Base-by-base conservation (phyloP, 2,888 invertebrate species). In the Spisula subtruncata region DNA sequence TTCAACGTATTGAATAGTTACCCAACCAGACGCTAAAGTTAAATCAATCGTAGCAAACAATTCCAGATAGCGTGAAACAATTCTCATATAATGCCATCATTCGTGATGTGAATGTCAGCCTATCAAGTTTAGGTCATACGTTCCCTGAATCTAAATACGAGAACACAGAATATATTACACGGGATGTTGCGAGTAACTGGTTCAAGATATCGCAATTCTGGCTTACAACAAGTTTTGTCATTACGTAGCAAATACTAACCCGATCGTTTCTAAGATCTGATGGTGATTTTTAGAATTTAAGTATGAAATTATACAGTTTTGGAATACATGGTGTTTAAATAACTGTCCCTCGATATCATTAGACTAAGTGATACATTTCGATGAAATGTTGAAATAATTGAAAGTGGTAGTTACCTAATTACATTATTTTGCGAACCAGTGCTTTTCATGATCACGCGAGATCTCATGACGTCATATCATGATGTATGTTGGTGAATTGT, bases 41-140 rank as follows among this genome's bases (percentile, higher is more conserved):
- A 25, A 75, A 75, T 75, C 75, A 75, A 75, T 35, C 75, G 75
- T 75, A 18, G 75, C 32, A 35, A 75, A 66, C 60, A n/a, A 66
- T 66, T 66, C 25, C 25, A 66, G 25, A 0, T 6, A n/a, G n/a
- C 60, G 25, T 66, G n/a, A 25, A 75, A 32, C 75, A 32, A 75
- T 75, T 66, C 60, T 66, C 60, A n/a, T 66, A 18, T 32, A 75
- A 75, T 75, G 32, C 32, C 32, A 75, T 32, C 35, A 29, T 32
- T 16, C 35, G 75, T 75, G 75, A 75, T 75, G 32, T 35, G 75
- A 75, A 75, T 75, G 75, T 75, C 75, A 75, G 35, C 12, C 75
- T 35, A 75, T 75, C 35, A 75, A 75, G 32, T 75, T 6, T 32
- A 75, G 75, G 35, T 75, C 75, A 75, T 75, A 75, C 75, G 14